Base-by-base conservation (phyloP, 2,797 vertebrate species). In the Podarcis siculus region DNA sequence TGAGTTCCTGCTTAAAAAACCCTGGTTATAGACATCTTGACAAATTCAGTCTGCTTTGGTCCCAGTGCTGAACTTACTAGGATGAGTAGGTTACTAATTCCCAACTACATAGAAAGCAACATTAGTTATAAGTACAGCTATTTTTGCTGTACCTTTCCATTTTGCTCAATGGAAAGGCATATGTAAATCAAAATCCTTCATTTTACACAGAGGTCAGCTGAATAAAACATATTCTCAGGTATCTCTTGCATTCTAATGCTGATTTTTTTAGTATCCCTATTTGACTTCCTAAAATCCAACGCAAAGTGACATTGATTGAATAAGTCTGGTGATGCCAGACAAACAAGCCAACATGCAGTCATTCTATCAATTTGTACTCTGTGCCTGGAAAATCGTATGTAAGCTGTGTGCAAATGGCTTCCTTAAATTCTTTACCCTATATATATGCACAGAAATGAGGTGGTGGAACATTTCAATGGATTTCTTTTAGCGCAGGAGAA, bases 101-200 rank as follows among this genome's bases (percentile, higher is more conserved):
- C n/a, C n/a, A 0, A n/a, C 12, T 58, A 15, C 45, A 58, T 42
- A 89, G 64, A 13, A 45, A 4, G 13, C 76, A 2, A 45, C 55
- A 89, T 79, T 87, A 87, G 37, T 42, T 69, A 55, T 79, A 55
- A 72, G 27, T 23, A 17, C 27, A 37, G 42, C 8, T 66, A 23
- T 32, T 42, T 8, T 23, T 25, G 27, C 17, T 30, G 12, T 39
- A 5, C 3, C 25, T 67, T 61, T 78, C 37, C 30, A 32, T 25
- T 87, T 90, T 93, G 88, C 23, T 1, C 13, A 25, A 45, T 25
- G 19, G 25, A 88, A 2, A 88, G 1, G 7, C 87, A 85, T 89
- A 3, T 58, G 9, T 30, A 82, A 86, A 55, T 79, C 37, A 79
- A 15, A 3, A 13, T 88, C 87, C 23, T n/a, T 75, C 32, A 76